Base-by-base conservation (phyloP, 2,888 invertebrate genomes). In the Heliconius cydno region DNA sequence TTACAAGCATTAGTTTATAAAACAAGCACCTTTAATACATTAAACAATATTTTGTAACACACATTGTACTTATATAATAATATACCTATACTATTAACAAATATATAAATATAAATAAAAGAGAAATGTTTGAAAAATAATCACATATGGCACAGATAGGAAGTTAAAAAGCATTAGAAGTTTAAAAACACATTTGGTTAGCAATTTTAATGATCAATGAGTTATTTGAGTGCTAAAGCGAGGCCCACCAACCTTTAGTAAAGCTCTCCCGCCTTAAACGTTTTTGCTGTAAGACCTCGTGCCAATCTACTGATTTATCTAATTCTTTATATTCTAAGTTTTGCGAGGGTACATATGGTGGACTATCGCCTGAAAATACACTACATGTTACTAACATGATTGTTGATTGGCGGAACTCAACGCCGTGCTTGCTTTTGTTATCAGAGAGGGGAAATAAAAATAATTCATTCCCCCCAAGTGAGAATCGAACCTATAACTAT, bases 261-360 rank as follows among this genome's bases (percentile, higher is more conserved):
- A 93, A 90, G 90, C 91, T 84, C 84, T 91, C 88, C 84, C 88
- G 89, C 86, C 88, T 89, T 85, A 86, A 85, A 84, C 82, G 87
- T 87, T 91, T 92, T 88, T 92, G 91, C 79, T 88, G 91, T 86
- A 94, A 88, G 71, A 94, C 89, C 79, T 94, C 93, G 83, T 88
- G 90, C 94, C 94, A 94, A 92, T 94, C 93, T 93, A 94, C 92
- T 81, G 94, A 94, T 84, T 91, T 93, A 93, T 94, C 94, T 94
- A 94, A 93, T 86, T 94, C 94, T 91, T 88, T 94, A 90, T 94
- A 94, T 82, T 89, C 88, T 84, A 89, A 85, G 88, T 92, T 94
- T 86, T 94, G 93, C 87, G 93, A 93, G 84, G 90, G 89, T 81
- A 90, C 86, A 87, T 90, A 88, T 85, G 92, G 86, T 83, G 89